Evolutionary conservation across 2,113 vertebrate genomes (phyloP).

Genomic region (Cynocephalus volans): DNA sequence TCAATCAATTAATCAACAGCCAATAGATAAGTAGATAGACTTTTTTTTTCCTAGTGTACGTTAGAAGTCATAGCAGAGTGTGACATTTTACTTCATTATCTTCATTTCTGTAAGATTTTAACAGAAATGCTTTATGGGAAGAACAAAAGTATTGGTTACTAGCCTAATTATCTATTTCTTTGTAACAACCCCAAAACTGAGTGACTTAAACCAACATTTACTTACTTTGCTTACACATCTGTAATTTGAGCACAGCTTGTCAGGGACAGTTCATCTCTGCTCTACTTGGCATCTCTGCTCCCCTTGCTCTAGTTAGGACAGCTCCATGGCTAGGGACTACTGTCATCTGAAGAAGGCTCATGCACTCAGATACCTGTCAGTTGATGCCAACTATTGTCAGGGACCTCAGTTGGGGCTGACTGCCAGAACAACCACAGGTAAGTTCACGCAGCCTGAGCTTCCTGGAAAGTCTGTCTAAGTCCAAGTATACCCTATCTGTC

Average conservation of each 20-base stretch:
- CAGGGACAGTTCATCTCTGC: background rate
- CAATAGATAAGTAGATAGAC: background rate
- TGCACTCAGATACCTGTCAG: background rate
- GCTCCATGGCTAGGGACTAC: background rate
- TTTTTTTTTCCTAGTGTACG: background rate
- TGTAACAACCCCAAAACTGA: background rate
- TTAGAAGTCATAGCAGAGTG: background rate
- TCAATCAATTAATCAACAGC: background rate
- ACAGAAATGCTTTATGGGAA: background rate
- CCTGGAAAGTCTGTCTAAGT: background rate
- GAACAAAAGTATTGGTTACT: background rate
- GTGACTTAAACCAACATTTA: background rate
- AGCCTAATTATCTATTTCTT: background rate
- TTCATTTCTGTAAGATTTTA: no score
- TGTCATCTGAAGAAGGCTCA: background rate
- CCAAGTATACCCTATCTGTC: background rate
- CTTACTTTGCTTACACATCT: constrained; percentile 36
- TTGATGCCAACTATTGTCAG: background rate
- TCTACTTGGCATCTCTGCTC: background rate
- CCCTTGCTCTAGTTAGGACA: background rate
- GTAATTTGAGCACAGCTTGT: background rate
- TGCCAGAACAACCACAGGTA: background rate
- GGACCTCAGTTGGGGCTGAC: background rate
- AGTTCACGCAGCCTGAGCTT: background rate
- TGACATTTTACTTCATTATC: background rate